Conservation (phyloP, 2,888 invertebrate species). For the Gibbula magus region DNA sequence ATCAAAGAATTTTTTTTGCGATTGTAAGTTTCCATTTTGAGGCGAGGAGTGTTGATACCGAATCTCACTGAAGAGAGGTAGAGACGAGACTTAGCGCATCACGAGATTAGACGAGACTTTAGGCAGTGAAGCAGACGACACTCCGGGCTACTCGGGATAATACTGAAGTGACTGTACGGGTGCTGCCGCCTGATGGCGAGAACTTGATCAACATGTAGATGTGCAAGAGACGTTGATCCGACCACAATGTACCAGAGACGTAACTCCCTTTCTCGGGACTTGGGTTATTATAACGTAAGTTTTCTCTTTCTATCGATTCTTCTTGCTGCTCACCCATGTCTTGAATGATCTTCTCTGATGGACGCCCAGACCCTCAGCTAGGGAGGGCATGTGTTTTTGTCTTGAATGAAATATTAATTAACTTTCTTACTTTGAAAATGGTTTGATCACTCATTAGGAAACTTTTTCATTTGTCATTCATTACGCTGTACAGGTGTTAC, state of each 20-base stretch:
- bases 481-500: too few species aligned
- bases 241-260: background rate
- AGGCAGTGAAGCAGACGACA: background rate
- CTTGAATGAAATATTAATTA: too few species aligned
- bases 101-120: slow-evolving; percentile 6
- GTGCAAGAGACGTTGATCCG: background rate
- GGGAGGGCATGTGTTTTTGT: too few species aligned
- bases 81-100: background rate
- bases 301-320: background rate
- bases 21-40: background rate
- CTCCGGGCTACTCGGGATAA: background rate
- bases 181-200: slow-evolving; percentile 10
- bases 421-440: too few species aligned
- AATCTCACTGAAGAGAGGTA: background rate
- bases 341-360: background rate
- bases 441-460: too few species aligned
- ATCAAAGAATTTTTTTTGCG: background rate
- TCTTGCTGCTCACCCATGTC: background rate
- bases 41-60: background rate
- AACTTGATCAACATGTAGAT: background rate
- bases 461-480: too few species aligned
- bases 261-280: background rate
- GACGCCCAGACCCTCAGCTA: too few species aligned
- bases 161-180: background rate
- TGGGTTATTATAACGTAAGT: slow-evolving; percentile 4